These are phyloP conservation scores for Aethina tumida DNA, from an alignment of 1,140 invertebrate species.

Conservation along the genomic window DNA sequence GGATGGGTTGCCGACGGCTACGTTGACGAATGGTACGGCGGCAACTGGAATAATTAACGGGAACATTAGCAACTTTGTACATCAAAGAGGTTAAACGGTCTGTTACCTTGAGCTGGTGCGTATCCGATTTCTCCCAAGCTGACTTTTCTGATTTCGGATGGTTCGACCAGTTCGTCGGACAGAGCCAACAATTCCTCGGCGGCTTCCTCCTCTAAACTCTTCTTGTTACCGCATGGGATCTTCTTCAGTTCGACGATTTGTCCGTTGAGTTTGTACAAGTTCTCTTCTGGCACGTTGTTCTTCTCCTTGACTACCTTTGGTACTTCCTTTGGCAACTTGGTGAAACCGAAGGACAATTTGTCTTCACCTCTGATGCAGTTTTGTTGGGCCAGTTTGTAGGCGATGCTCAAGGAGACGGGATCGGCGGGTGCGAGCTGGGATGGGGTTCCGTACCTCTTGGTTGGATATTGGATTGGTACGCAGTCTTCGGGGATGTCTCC, in stretches of 20 bases:
- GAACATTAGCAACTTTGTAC: no score
- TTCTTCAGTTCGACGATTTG: constrained; percentile 29
- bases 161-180: constrained; percentile 15
- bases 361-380: constrained; percentile 10
- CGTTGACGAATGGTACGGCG: neutral
- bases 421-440: constrained; percentile 12
- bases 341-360: constrained; percentile 13
- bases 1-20: no score
- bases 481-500: no score
- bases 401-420: constrained; percentile 12
- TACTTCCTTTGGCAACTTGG: constrained; percentile 13
- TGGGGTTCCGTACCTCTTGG: no score
- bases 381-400: constrained; percentile 9
- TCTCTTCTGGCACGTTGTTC: constrained; percentile 23
- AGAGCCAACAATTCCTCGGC: constrained; percentile 17
- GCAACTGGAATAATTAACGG: neutral
- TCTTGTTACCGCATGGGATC: constrained; percentile 6
- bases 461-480: no score
- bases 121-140: constrained; percentile 26
- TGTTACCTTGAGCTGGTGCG: constrained; percentile 21
- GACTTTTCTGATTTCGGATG: constrained; percentile 14
- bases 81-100: no score
- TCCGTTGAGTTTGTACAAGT: constrained; percentile 24
- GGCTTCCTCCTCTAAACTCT: constrained; percentile 25
- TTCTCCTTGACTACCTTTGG: no score